Evolutionary conservation across 2,113 vertebrate species (phyloP), one percentile per base, ranked within the genome.

Genomic region (Hucho hucho): DNA sequence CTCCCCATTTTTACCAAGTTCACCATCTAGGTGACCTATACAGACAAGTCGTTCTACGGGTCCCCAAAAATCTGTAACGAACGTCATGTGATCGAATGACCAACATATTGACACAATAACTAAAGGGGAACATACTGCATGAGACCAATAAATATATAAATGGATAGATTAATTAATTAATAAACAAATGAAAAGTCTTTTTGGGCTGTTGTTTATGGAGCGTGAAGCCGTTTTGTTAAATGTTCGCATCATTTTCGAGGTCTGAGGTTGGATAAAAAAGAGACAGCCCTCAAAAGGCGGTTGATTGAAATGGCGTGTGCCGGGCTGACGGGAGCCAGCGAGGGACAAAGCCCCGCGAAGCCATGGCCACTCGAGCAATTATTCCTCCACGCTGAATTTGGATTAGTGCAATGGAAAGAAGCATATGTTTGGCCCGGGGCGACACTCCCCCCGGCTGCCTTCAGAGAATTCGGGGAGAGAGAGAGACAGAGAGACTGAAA

Each of bases 371-470:
- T 98, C 95, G 93, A 97, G 97, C 97, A 98, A 98, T 99, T 98
- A 98, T 96, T 97, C 95, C 95, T 98, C 95, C 95, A 96, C 95
- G 96, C 96, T 97, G 96, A 98, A 98, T 97, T 97, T 97, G 97
- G 97, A 98, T 99, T 99, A 98, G 97, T 94, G 95, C 96, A 92
- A 96, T 98, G 96, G 96, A 98, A 97, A 97, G 96, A 96, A 99
- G 97, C 97, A 99, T 99, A 98, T 99, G 97, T 99, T 99, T 97
- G 94, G 96, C 97, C 97, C 90, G 95, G 92, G 97, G 97, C 97
- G 94, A 97, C 95, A 95, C 95, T 95, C 96, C 95, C 96, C 96
- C 96, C 93, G 97, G 96, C 97, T 96, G 96, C 95, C 95, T 95
- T 94, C 93, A 94, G 94, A 96, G 95, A 96, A 96, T 95, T 94